Base-by-base conservation (phyloP, 2,113 vertebrate species). In the Sterrhoptilus dennistouni region DNA sequence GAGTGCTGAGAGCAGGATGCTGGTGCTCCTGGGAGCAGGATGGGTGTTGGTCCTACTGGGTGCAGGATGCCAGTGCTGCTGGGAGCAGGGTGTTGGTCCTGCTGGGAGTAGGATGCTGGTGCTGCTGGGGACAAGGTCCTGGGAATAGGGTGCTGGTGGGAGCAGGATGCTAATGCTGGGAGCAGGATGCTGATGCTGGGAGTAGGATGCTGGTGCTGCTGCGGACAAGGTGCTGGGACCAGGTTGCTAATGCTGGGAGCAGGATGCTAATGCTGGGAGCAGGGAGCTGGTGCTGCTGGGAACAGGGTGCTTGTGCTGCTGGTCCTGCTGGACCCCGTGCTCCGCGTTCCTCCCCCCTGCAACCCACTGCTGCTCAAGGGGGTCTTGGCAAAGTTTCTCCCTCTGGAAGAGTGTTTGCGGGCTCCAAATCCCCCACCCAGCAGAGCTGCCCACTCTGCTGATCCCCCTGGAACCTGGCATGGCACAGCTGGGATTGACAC, bases 321-420 rank as follows among this genome's bases (percentile, higher is more conserved):
- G 52, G 24, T 66, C 5, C 21, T 33, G 27, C 29, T 1, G 11
- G 59, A 59, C 28, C 47, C 22, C 15, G 57, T 12, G 65, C 89
- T 89, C 40, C 4, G 0, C 0, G 5, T 57, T 6, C 5, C 52
- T 89, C 59, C 68, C 1, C 0, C 60, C 69, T 5, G 64, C 69
- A 64, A 35, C 5, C 0, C 0, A 10, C 64, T 61, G 38, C 78
- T 12, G 52, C 47, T 25, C 5, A 5, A 8, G 28, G 77, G 42
- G 42, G 14, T 13, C 6, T 2, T 1, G 0, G 2, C 0, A 0
- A 6, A 2, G 13, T 47, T 60, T 36, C 38, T 88, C 18, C 35
- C 44, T 23, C 35, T 53, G 60, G 71, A 64, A 35, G 47, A 31
- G 17, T 11, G 78, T 5, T 5, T 2, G 11, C 21, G 54, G 2